A percentile compares a stretch with the other conserved stretches of the same genome.
These are phyloP conservation scores for Myotis vivesi DNA, from an alignment of 2,797 vertebrate species.

Conservation along the genomic window DNA sequence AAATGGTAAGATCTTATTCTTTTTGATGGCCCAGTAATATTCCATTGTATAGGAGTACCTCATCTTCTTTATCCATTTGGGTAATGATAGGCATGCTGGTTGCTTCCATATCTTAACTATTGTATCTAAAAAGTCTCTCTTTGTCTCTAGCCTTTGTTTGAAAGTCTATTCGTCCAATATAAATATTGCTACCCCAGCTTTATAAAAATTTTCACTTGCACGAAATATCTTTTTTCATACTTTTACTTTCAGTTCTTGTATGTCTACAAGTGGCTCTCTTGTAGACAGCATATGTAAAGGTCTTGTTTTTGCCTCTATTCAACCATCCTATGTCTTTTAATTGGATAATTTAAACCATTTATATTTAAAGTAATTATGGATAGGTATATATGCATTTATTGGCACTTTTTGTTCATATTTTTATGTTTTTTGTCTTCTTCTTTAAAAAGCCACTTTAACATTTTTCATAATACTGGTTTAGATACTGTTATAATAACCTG, in stretches of 20 bases:
- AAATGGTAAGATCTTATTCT: background rate
- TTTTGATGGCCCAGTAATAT: background rate
- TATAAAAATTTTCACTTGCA: background rate
- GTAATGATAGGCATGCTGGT: background rate
- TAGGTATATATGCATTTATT: background rate
- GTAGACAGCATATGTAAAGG: background rate
- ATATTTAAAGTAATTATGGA: background rate
- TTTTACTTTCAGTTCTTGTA: background rate
- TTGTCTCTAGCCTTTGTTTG: background rate
- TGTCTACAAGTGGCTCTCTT: background rate
- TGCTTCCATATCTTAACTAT: background rate
- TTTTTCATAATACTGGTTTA: background rate
- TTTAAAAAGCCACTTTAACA: background rate
- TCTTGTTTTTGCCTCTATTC: background rate
- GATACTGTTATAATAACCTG: too few relatives aligned
- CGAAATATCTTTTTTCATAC: background rate
- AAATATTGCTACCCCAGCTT: background rate
- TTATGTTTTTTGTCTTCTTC: background rate
- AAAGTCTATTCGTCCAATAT: background rate
- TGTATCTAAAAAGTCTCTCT: background rate
- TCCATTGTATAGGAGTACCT: background rate
- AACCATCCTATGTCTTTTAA: background rate
- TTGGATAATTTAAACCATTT: background rate
- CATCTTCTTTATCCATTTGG: background rate
- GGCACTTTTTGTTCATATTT: background rate